Percentiles rank a stretch among this genome's conserved stretches.
phyloP scores from a whole-genome alignment of 2,113 vertebrate genomes.

The Phalacrocorax brasilianus region DNA sequence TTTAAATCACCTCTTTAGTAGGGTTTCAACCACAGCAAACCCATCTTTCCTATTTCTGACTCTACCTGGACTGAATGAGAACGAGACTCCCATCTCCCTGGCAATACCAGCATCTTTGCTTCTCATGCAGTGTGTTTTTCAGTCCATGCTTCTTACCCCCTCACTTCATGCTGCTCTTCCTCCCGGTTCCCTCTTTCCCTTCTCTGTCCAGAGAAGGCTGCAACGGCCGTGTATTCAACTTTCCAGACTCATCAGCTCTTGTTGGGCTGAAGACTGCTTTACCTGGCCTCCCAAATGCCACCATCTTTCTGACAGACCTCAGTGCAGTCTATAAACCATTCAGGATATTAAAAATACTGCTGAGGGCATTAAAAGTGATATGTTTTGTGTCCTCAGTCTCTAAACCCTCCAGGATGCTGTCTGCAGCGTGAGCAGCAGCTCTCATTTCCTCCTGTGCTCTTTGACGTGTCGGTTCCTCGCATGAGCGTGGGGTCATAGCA shows the following conservation, averaged over 20 bases:
- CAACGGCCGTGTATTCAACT: not conserved
- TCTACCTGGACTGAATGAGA: not conserved
- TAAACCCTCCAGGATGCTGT: not conserved
- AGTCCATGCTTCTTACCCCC: not conserved
- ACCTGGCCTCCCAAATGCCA: not conserved
- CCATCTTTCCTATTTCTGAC: not conserved
- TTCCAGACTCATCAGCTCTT: not conserved
- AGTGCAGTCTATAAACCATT: not conserved
- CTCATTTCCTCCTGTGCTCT: not conserved
- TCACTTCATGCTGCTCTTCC: not conserved
- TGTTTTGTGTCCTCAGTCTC: not conserved
- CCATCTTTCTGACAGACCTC: not conserved
- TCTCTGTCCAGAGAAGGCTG: not conserved
- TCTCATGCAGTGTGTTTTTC: not conserved
- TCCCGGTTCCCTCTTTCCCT: not conserved
- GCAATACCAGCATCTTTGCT: not conserved
- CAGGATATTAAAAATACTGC: not conserved
- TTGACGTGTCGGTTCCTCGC: not conserved
- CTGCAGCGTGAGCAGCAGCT: not conserved
- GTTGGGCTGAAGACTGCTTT: not conserved
- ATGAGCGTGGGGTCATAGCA: rapidly evolving
- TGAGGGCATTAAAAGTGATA: not conserved
- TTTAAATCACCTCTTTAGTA: not conserved
- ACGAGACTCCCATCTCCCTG: not conserved
- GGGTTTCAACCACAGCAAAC: not conserved